phyloP scores from a whole-genome alignment of 2,797 vertebrate species.

The Siniperca scherzeri region DNA sequence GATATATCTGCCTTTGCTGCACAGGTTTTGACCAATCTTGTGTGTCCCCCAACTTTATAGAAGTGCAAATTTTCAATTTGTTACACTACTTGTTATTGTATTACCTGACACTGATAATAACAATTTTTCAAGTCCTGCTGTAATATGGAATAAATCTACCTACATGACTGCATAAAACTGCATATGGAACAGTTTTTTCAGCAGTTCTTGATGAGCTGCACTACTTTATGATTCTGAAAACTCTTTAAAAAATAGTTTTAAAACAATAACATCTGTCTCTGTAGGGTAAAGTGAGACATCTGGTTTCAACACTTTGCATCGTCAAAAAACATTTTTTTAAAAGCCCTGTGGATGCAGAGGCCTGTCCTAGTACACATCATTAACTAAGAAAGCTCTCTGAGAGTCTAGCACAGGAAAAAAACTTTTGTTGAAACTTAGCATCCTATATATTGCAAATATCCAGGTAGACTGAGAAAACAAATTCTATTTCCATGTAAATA shows the following conservation, averaged over 20 bases:
- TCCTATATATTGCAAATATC: not conserved
- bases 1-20: not conserved
- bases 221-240: not conserved
- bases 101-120: not conserved
- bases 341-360: not conserved
- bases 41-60: not conserved
- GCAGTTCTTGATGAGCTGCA: constrained; percentile 1
- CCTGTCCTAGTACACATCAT: not conserved
- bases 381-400: not conserved
- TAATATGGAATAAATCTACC: not conserved
- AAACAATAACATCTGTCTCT: too few species aligned
- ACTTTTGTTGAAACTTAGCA: not conserved
- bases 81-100: not conserved
- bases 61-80: not conserved
- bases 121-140: not conserved
- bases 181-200: constrained; percentile 4
- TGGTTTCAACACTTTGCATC: too few species aligned
- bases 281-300: too few species aligned
- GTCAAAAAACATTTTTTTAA: too few species aligned
- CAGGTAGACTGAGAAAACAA: not conserved
- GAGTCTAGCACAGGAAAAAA: constrained; percentile 4
- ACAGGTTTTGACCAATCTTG: not conserved
- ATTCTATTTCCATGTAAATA: constrained; percentile 45
- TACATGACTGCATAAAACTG: not conserved
- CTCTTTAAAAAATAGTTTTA: too few species aligned